phyloP scores from a whole-genome alignment of 2,797 vertebrate species.

The Peromyscus eremicus region DNA sequence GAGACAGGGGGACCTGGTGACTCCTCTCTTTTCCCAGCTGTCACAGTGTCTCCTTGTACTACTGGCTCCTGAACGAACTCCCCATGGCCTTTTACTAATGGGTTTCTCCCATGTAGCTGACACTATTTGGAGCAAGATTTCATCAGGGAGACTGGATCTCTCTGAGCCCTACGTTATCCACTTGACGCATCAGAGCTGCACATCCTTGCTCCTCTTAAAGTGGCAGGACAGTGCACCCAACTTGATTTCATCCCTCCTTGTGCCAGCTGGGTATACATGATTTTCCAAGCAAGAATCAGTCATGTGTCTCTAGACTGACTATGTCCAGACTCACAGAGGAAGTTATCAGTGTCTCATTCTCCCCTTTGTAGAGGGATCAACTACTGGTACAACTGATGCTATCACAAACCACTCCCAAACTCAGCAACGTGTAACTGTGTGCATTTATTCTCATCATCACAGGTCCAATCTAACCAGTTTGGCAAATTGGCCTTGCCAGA shows the following conservation, averaged over 20 bases:
- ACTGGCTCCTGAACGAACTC: neutral
- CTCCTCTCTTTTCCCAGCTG: neutral
- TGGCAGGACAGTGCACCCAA: neutral
- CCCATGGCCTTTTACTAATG: neutral
- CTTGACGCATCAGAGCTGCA: neutral
- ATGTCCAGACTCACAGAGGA: neutral
- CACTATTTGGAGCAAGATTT: slow-evolving; percentile 1
- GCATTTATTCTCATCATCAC: neutral
- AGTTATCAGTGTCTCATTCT: neutral
- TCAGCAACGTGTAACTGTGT: neutral
- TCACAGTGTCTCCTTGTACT: neutral
- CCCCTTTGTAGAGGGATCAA: neutral
- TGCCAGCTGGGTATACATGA: neutral
- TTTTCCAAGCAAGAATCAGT: neutral
- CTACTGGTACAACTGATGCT: neutral
- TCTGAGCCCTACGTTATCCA: neutral
- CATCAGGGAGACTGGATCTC: neutral
- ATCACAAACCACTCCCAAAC: neutral
- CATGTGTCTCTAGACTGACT: neutral
- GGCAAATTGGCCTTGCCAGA: neutral
- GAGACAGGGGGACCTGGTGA: neutral
- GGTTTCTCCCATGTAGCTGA: neutral
- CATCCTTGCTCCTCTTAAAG: neutral
- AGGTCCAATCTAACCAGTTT: neutral
- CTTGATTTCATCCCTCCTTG: neutral